Conservation (phyloP, 2,113 vertebrate genomes). For the Microcebus griseorufus region DNA sequence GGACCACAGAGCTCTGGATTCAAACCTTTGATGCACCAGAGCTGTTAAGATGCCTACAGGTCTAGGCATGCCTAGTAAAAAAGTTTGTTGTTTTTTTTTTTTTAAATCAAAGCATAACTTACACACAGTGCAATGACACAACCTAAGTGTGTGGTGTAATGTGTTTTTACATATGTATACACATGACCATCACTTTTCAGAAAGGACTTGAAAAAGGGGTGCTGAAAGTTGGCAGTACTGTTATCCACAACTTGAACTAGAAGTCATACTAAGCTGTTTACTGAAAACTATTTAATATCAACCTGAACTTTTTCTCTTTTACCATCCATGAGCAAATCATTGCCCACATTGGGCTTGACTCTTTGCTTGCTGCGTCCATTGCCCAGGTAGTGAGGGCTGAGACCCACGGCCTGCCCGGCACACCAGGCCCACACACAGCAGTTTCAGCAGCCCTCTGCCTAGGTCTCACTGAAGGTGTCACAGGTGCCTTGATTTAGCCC, state of each 20-base stretch:
- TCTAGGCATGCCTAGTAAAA: not conserved
- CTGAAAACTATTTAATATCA: not conserved
- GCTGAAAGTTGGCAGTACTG: not conserved
- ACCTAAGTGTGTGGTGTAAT: not conserved
- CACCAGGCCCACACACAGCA: accelerated
- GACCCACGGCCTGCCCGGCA: not conserved
- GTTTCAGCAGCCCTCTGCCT: not conserved
- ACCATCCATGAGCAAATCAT: accelerated
- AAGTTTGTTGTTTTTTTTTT: not conserved
- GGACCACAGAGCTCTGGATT: not conserved
- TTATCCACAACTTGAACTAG: not conserved
- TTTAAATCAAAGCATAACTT: not conserved
- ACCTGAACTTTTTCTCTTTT: not conserved
- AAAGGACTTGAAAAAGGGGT: not conserved
- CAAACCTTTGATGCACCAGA: not conserved
- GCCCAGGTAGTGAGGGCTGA: too few species aligned
- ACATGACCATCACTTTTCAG: not conserved
- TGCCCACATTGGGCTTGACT: not conserved
- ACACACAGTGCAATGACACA: not conserved
- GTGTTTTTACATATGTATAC: not conserved
- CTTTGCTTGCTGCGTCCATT: not conserved
- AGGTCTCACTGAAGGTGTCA: not conserved
- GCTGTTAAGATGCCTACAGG: not conserved
- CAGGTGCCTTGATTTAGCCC: not conserved
- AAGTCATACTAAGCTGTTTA: not conserved